These are phyloP conservation scores for Myopa testacea DNA, from an alignment of 2,888 invertebrate genomes.

Conservation along the genomic window DNA sequence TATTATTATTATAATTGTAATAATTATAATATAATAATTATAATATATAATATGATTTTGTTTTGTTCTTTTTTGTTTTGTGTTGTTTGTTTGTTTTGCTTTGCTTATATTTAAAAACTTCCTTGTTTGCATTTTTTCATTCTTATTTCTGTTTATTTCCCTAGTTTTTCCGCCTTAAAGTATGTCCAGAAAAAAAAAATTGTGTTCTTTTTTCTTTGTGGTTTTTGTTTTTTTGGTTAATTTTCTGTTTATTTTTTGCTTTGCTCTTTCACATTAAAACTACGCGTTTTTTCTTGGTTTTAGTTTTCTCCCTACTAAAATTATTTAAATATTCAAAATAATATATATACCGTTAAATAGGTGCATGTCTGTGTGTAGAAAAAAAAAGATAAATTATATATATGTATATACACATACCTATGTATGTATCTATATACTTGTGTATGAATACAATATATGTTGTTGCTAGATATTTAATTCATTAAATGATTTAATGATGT, in stretches of 20 bases:
- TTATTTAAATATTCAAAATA: not conserved
- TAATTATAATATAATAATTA: too few relatives aligned
- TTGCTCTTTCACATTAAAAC: not conserved
- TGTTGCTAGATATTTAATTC: too few relatives aligned
- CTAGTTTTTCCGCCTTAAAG: conserved; percentile 36
- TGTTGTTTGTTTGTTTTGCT: conserved; percentile 44
- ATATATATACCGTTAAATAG: not conserved
- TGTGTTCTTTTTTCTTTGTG: conserved; percentile 20
- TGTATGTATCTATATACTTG: too few relatives aligned
- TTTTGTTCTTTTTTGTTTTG: conserved; percentile 33
- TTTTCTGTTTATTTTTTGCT: conserved; percentile 16
- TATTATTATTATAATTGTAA: too few relatives aligned
- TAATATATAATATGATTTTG: conserved; percentile 22
- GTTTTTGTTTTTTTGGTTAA: conserved; percentile 33
- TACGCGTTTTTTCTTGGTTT: too few relatives aligned
- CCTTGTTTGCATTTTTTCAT: conserved; percentile 14
- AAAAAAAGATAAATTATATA: not conserved
- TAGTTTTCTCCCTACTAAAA: too few relatives aligned
- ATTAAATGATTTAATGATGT: too few relatives aligned
- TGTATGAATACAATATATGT: too few relatives aligned
- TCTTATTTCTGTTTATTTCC: conserved; percentile 25
- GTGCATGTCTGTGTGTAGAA: not conserved
- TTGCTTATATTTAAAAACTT: conserved; percentile 28
- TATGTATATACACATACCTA: not conserved
- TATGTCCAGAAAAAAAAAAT: conserved; percentile 39